Evolutionary conservation across 2,113 vertebrate genomes (phyloP), one percentile per base, ranked within the genome.

Genomic region (Triplophysa rosa): DNA sequence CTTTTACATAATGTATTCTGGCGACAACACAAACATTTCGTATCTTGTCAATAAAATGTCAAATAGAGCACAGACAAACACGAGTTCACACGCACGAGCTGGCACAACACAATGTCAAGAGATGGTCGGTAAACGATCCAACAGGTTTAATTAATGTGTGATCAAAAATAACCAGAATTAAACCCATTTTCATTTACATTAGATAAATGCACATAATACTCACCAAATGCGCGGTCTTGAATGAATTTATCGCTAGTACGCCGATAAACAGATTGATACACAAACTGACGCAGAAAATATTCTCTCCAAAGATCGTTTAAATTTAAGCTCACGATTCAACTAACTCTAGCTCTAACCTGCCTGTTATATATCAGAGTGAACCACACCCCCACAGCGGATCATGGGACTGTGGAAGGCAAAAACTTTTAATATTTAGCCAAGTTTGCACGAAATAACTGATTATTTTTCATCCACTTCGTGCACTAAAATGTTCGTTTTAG

Each of bases 381-480:
- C 71, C 79, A 88, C 89, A 89, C 88, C 81, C 77, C 77, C 85
- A 72, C 9, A 67, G 49, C 17, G 62, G 58, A 88, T 91, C 90
- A 92, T 87, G 88, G 70, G 89, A 91, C 87, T 82, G 2, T 29
- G 14, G 81, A 89, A 68, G 58, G 59, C 70, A 73, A 29, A 76
- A 42, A 76, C 49, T 21, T 78, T 91, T 84, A 91, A 91, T 90
- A 84, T 90, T 89, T 90, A 90, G 74, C 87, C 13, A 78, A 4
- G 40, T 76, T 86, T 87, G 80, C 85, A 79, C n/a, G 52, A 0
- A 81, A 67, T 14, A 37, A 76, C 68, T 84, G 89, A 88, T 87
- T 87, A 82, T 67, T 11, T 45, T 11, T 81, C 84, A 64, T 86
- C 21, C 40, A 9, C 47, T 40, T 63, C 45, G 40, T 75, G 23